Evolutionary conservation across 2,797 vertebrate genomes (phyloP).

Genomic region (Acanthurus tractus): DNA sequence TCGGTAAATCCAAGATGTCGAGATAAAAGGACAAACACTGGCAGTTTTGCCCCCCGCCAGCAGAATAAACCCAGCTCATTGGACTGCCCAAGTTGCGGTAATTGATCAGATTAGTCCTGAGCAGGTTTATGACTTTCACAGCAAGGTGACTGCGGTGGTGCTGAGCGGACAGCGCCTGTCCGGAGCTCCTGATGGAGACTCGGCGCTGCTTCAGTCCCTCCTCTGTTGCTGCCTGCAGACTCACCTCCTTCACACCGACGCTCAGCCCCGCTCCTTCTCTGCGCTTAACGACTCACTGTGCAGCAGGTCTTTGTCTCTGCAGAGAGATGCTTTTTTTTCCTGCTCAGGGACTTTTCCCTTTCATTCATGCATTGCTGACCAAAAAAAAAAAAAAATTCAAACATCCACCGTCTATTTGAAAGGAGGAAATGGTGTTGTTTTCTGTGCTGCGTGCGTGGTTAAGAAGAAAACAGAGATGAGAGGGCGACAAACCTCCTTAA

Average conservation of each 20-base stretch:
- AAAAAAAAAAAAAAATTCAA: background rate
- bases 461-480: constrained; percentile 31
- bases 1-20: constrained; percentile 74
- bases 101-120: constrained; percentile 52
- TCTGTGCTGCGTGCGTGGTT: constrained; percentile 14
- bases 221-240: constrained; percentile 72
- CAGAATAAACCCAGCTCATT: constrained; percentile 51
- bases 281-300: constrained; percentile 37
- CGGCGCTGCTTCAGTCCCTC: constrained; percentile 35
- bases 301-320: constrained; percentile 75
- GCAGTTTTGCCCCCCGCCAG: constrained; percentile 1
- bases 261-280: constrained; percentile 41
- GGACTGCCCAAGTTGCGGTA: constrained; percentile 41
- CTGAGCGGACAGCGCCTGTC: constrained; percentile 83
- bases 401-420: background rate
- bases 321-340: constrained; percentile 25
- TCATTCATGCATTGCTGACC: constrained; percentile 27
- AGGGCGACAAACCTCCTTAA: constrained; percentile 40
- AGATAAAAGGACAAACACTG: constrained; percentile 49
- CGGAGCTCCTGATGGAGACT: constrained; percentile 44
- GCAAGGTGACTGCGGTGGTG: constrained; percentile 84
- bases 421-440: background rate
- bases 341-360: constrained; percentile 35
- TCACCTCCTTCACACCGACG: constrained; percentile 76
- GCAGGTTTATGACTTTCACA: constrained; percentile 76